phyloP scores from a whole-genome alignment of 37 sponge, comb jelly and placozoan species.

The Axinella damicornis region DNA sequence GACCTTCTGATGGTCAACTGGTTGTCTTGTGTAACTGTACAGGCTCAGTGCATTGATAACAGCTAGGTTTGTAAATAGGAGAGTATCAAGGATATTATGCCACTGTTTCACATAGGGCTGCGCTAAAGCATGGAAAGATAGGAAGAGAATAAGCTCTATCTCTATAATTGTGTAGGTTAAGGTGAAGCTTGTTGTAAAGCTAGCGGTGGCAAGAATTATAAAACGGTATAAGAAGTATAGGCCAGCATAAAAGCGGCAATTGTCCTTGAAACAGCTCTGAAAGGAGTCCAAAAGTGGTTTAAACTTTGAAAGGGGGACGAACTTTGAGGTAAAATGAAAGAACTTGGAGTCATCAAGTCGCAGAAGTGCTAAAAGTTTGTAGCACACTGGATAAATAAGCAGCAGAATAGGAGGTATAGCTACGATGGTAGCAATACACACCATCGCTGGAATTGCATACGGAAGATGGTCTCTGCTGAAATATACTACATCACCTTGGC shows the following conservation, averaged over 20 bases:
- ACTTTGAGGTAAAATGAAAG: background rate
- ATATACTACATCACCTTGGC: conserved; percentile 30
- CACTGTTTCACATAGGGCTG: conserved; percentile 47
- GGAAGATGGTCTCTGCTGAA: conserved; percentile 47
- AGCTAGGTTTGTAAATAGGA: conserved; percentile 32
- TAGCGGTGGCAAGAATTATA: background rate
- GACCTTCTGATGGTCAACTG: background rate
- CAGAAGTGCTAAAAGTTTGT: conserved; percentile 20
- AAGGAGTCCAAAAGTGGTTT: conserved; percentile 66
- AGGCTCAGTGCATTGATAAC: conserved; percentile 31
- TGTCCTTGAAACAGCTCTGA: conserved; percentile 56
- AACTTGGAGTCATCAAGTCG: conserved; percentile 3
- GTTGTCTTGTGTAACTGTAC: background rate
- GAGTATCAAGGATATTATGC: conserved; percentile 55
- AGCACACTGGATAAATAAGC: conserved; percentile 19
- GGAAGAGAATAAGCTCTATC: background rate
- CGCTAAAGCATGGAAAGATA: conserved; percentile 33
- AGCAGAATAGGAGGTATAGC: conserved; percentile 33
- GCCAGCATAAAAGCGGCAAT: conserved; percentile 61
- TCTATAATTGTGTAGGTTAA: background rate
- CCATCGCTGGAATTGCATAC: conserved; percentile 59
- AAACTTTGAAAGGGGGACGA: background rate
- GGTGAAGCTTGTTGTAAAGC: background rate
- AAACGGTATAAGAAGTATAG: conserved; percentile 52
- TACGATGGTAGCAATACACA: conserved; percentile 22